Base-by-base conservation (phyloP, 2,888 invertebrate species). In the Horisme vitalbata region DNA sequence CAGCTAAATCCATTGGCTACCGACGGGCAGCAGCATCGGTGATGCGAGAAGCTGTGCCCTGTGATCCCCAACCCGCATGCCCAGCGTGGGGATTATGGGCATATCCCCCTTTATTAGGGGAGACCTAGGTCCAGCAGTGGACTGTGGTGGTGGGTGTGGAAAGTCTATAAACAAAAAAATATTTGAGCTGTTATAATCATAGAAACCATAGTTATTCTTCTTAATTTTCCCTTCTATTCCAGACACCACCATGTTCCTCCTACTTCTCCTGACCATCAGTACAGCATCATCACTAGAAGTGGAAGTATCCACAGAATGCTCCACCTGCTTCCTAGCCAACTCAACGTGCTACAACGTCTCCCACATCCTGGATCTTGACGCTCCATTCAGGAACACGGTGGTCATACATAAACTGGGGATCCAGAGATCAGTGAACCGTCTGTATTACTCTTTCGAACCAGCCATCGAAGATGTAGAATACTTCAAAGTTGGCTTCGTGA, bases 391-490 rank as follows among this genome's bases (percentile, higher is more conserved):
- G 31, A 71, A 69, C 24, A 48, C 57, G 1, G 47, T 85, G 7
- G 79, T 86, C 27, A 83, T 89, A 35, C 68, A 68, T 41, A 77
- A 83, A 61, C 63, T 87, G 47, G 81, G 65, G 0, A 47, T 87
- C 1, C 65, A 81, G 0, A 61, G 75, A 35, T 64, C 73, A 0
- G 68, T 63, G 1, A 83, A 85, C 50, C 65, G 57, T 0, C 61
- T 89, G 0, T 87, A 63, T 63, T 89, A 69, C 63, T 79, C 75
- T 18, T 88, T 83, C 47, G 84, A 87, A 57, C 87, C 88, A 0
- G 44, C 45, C 1, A 74, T 88, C 2, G 61, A 68, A 21, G 85
- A 87, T 24, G 55, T 59, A 1, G 87, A 88, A 37, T 86, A 82
- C 30, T 79, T 63, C 13, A 87, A 89, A 66, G 71, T 79, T 8